Conservation (phyloP, 2,888 invertebrate genomes). For the Clunio marinus region DNA sequence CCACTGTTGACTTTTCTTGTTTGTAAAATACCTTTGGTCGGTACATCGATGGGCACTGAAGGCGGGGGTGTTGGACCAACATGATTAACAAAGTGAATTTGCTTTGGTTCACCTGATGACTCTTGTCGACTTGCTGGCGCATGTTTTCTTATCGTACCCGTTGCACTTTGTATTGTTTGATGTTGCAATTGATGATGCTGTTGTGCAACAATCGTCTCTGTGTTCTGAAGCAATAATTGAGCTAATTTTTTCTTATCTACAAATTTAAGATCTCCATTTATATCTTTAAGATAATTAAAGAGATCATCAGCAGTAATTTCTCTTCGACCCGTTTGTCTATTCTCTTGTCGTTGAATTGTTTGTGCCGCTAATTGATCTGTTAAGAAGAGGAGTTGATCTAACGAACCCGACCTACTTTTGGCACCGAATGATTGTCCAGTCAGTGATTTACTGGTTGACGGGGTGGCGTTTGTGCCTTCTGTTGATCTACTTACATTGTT, state of each 20-base stretch:
- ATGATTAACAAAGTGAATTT: constrained; percentile 31
- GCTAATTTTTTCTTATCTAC: constrained; percentile 38
- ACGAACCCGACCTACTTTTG: constrained; percentile 49
- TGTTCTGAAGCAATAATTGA: constrained; percentile 44
- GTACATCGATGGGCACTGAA: constrained; percentile 21
- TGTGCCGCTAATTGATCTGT: constrained; percentile 38
- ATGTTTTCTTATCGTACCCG: constrained; percentile 31
- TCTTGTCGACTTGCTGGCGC: constrained; percentile 41
- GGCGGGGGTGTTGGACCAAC: constrained; percentile 30
- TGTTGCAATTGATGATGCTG: constrained; percentile 21
- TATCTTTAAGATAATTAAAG: constrained; percentile 38
- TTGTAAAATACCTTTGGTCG: constrained; percentile 32
- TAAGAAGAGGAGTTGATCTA: constrained; percentile 45
- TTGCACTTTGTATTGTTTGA: constrained; percentile 15
- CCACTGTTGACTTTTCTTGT: neutral
- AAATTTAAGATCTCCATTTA: constrained; percentile 37
- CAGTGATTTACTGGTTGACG: constrained; percentile 31
- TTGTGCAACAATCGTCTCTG: constrained; percentile 37
- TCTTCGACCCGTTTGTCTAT: constrained; percentile 30
- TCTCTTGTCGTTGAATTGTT: constrained; percentile 25
- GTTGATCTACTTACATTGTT: constrained; percentile 13
- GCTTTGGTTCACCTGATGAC: constrained; percentile 43
- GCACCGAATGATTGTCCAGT: constrained; percentile 42
- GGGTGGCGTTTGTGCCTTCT: constrained; percentile 20
- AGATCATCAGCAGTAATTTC: constrained; percentile 39